These are phyloP conservation scores for Drosophila prolongata DNA, from an alignment of 2,888 invertebrate species.

Conservation along the genomic window DNA sequence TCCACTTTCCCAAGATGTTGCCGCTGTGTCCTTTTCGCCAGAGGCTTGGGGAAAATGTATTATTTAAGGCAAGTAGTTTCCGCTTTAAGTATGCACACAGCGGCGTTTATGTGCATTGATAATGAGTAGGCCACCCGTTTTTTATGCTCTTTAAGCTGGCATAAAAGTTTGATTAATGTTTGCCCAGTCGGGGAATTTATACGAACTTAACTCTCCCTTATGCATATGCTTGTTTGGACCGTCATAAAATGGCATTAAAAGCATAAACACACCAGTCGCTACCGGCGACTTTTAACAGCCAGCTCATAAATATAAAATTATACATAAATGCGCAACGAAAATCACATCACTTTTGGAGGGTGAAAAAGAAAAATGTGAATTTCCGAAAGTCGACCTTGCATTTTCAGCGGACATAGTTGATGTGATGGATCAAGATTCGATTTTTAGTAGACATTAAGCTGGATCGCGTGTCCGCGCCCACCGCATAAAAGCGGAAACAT, in stretches of 20 bases:
- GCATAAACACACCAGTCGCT: constrained; percentile 59
- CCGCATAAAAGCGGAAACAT: constrained; percentile 64
- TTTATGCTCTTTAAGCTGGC: constrained; percentile 58
- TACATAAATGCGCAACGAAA: constrained; percentile 74
- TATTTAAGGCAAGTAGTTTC: constrained; percentile 64
- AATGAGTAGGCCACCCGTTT: constrained; percentile 66
- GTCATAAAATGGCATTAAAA: constrained; percentile 72
- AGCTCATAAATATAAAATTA: constrained; percentile 75
- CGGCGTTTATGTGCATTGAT: constrained; percentile 61
- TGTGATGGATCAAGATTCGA: constrained; percentile 75
- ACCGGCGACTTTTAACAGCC: constrained; percentile 65
- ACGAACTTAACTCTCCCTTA: constrained; percentile 28
- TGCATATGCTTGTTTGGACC: constrained; percentile 29
- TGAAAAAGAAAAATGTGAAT: constrained; percentile 1
- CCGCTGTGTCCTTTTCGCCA: constrained; percentile 28
- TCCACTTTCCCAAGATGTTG: constrained; percentile 60
- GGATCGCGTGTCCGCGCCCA: constrained; percentile 38
- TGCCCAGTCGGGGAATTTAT: constrained; percentile 15
- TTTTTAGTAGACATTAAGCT: constrained; percentile 78
- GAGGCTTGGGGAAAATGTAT: constrained; percentile 48
- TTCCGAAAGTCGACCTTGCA: constrained; percentile 43
- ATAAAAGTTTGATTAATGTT: constrained; percentile 71
- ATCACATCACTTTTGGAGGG: constrained; percentile 55
- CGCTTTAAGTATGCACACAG: constrained; percentile 45
- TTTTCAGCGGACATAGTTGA: constrained; percentile 58